These are phyloP conservation scores for Aphidoletes aphidimyza DNA, from an alignment of 2,888 invertebrate genomes.

Conservation along the genomic window DNA sequence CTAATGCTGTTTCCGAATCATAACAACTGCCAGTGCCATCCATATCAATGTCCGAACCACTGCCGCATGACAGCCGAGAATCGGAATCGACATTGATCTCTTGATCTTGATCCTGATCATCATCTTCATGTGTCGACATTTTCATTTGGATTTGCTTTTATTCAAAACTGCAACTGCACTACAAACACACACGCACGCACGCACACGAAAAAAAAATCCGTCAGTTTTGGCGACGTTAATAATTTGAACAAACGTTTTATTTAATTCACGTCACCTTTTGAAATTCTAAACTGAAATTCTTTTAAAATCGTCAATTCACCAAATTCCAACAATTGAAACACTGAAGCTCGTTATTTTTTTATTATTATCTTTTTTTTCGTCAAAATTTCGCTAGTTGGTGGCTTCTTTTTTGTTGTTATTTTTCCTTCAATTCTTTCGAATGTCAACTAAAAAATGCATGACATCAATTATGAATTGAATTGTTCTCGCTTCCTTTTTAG, in stretches of 20 bases:
- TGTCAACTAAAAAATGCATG: neutral
- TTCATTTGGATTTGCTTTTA: conserved; percentile 57
- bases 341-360: no score
- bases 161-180: no score
- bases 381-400: neutral
- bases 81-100: conserved; percentile 67
- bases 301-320: no score
- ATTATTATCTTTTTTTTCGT: no score
- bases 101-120: conserved; percentile 64
- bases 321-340: no score
- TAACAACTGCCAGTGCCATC: conserved; percentile 66
- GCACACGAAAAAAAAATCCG: no score
- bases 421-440: neutral
- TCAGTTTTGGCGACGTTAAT: no score
- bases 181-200: neutral
- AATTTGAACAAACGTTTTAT: no score
- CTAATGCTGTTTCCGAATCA: conserved; percentile 66
- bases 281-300: no score
- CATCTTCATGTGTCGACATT: conserved; percentile 66
- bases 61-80: conserved; percentile 66
- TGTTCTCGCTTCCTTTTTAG: neutral
- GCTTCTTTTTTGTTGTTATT: neutral
- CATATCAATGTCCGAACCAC: conserved; percentile 66
- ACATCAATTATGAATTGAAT: neutral
- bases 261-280: no score